Percentiles rank a stretch among this genome's conserved stretches.
Conservation (phyloP, 2,113 vertebrate genomes). For the Casuarius casuarius region DNA sequence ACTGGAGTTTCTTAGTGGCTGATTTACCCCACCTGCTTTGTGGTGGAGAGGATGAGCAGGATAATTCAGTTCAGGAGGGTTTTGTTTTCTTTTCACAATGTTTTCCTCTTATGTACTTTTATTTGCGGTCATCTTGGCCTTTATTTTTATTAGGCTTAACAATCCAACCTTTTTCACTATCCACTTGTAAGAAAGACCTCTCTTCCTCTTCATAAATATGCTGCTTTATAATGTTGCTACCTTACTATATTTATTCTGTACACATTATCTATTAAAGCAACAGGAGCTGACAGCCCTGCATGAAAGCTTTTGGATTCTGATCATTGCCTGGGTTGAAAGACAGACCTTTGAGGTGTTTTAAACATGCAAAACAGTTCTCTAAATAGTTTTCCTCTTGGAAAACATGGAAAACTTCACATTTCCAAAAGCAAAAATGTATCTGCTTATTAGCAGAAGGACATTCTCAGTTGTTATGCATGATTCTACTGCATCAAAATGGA, state of each 20-base stretch:
- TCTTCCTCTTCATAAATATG: not conserved
- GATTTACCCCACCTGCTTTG: not conserved
- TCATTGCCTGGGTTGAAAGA: not conserved
- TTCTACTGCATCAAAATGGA: not conserved
- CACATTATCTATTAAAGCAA: not conserved
- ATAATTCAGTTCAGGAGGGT: fast-evolving
- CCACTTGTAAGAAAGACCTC: not conserved
- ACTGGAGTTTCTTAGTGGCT: not conserved
- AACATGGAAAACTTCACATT: not conserved
- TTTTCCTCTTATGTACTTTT: not conserved
- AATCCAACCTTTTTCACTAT: not conserved
- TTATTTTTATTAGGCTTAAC: not conserved
- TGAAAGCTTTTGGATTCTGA: not conserved
- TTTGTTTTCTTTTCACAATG: not conserved
- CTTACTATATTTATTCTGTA: not conserved
- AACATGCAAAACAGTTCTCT: not conserved
- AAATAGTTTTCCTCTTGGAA: not conserved
- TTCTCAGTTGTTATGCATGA: not conserved
- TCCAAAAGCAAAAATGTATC: not conserved
- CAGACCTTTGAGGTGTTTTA: not conserved
- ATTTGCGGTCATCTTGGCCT: not conserved
- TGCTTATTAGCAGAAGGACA: not conserved
- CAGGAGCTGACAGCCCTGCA: not conserved
- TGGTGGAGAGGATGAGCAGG: not conserved
- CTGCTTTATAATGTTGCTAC: not conserved